phyloP scores from a whole-genome alignment of 2,797 vertebrate genomes.

The Channa striata region DNA sequence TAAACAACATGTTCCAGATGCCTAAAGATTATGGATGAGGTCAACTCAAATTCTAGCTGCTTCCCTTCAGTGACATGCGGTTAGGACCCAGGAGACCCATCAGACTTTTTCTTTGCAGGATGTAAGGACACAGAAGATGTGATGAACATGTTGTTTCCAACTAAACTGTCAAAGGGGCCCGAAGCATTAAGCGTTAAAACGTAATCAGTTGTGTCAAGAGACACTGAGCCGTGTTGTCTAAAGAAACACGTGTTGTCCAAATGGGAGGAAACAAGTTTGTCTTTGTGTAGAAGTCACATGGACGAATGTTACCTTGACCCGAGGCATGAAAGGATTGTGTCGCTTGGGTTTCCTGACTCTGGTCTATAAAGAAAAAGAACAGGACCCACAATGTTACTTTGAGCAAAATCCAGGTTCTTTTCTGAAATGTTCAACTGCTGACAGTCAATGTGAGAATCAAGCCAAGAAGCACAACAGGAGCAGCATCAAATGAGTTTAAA shows the following conservation, averaged over 20 bases:
- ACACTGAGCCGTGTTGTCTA: neutral
- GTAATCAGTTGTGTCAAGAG: neutral
- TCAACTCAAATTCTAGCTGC: neutral
- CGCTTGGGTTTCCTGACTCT: conserved; percentile 71
- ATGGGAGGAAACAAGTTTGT: neutral
- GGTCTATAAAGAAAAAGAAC: conserved; percentile 50
- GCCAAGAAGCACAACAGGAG: neutral
- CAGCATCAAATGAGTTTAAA: neutral
- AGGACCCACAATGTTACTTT: no score
- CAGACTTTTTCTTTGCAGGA: no score
- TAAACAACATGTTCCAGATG: neutral
- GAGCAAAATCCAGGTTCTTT: neutral
- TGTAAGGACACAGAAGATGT: neutral
- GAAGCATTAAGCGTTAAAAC: neutral
- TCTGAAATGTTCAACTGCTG: neutral
- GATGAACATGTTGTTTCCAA: neutral
- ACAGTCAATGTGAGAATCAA: no score
- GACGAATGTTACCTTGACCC: conserved; percentile 65
- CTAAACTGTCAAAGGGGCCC: no score
- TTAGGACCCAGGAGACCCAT: neutral
- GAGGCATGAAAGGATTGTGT: conserved; percentile 78
- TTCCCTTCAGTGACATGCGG: neutral
- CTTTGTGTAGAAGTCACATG: neutral
- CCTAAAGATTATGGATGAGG: neutral
- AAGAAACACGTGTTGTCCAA: neutral